Evolutionary conservation across 2,888 invertebrate genomes (phyloP), one percentile per base, ranked within the genome.

Genomic region (Abscondita cerata): DNA sequence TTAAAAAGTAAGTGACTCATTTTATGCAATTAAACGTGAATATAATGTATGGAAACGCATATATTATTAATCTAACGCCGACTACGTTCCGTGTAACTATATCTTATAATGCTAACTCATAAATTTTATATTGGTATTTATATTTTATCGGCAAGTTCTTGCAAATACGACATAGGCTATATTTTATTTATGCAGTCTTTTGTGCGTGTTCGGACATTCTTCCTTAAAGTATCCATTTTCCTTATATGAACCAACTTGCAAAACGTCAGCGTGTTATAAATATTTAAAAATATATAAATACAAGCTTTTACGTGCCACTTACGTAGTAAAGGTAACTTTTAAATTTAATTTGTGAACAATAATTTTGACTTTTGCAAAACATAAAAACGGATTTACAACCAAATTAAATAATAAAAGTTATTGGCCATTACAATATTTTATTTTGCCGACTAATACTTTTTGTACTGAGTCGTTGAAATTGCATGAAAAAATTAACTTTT

Each of bases 31-130:
- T 63, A 63, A 59, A 59, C 38, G 40, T 34, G 54, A 20, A 34
- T 50, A 48, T 52, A 56, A 62, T 53, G 48, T 40, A 62, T 47
- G 38, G 34, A 56, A 48, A 59, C 47, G 52, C 36, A 55, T 56
- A 53, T 51, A 13, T 38, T 59, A 64, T 64, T 58, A 64, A 64
- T 59, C 64, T 59, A 59, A 64, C 64, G 56, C 64, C 64, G 59
- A 64, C 64, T 48, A 44, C 55, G 25, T 48, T 52, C 47, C 51
- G 13, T 40, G 46, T 40, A 20, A 25, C 54, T 15, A 53, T 62
- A 52, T 58, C 58, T 62, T 54, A 52, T 44, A 13, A 20, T 25
- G 19, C 46, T 18, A 18, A 12, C 31, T 40, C 59, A 59, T 65
- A 65, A 65, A 65, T 65, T 58, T 53, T 48, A 51, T 62, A 58